Evolutionary conservation across 2,888 invertebrate species (phyloP).

Genomic region (Cerastoderma edule): DNA sequence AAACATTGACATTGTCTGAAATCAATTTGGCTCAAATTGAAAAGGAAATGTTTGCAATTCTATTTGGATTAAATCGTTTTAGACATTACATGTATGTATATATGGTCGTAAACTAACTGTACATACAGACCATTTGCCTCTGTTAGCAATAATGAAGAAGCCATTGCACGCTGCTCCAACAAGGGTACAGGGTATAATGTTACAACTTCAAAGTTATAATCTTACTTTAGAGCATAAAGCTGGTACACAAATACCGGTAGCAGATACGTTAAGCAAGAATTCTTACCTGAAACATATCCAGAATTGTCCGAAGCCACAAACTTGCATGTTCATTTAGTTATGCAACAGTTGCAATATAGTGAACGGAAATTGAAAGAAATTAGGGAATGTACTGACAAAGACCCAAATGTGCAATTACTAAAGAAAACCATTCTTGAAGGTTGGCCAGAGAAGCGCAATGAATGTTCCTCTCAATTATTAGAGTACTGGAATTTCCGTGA

Average conservation of each 20-base stretch:
- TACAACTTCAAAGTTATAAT: constrained; percentile 41
- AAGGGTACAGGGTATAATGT: constrained; percentile 37
- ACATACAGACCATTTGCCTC: constrained; percentile 37
- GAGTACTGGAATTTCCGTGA: constrained; percentile 30
- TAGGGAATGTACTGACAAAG: constrained; percentile 8
- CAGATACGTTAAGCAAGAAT: constrained; percentile 10
- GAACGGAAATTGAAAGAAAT: constrained; percentile 25
- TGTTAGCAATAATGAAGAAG: constrained; percentile 37
- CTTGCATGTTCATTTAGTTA: constrained; percentile 31
- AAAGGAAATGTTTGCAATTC: constrained; percentile 44
- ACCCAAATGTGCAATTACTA: constrained; percentile 24
- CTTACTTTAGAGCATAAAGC: constrained; percentile 11
- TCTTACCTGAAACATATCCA: constrained; percentile 21
- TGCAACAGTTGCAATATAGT: constrained; percentile 18
- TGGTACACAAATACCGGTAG: constrained; percentile 26
- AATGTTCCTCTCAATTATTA: not conserved
- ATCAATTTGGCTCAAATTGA: constrained; percentile 46
- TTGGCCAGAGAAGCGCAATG: constrained; percentile 32
- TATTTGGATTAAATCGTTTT: constrained; percentile 33
- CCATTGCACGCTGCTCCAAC: constrained; percentile 30
- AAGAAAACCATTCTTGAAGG: constrained; percentile 3
- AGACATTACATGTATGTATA: constrained; percentile 36
- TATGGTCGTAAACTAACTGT: constrained; percentile 31
- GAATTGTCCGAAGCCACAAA: constrained; percentile 22
- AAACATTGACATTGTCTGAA: constrained; percentile 29